These are phyloP conservation scores for Agrochola lychnidis DNA, from an alignment of 2,888 invertebrate species.

Conservation along the genomic window DNA sequence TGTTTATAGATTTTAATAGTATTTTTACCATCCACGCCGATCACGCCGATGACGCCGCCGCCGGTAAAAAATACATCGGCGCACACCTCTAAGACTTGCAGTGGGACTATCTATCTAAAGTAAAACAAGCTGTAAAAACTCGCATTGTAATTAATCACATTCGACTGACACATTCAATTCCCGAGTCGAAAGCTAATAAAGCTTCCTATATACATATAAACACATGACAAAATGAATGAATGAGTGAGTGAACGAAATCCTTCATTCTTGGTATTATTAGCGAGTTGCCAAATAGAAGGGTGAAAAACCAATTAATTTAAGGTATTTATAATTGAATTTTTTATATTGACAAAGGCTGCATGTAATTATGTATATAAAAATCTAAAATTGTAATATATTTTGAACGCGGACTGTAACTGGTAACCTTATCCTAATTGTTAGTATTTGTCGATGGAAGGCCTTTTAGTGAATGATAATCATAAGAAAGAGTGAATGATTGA, in stretches of 20 bases:
- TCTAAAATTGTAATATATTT: constrained; percentile 36
- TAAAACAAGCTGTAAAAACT: neutral
- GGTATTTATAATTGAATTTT: constrained; percentile 6
- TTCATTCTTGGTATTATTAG: constrained; percentile 35
- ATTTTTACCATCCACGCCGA: no score
- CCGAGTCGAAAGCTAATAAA: neutral
- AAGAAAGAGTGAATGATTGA: constrained; percentile 7
- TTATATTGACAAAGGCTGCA: constrained; percentile 19
- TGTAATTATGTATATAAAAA: constrained; percentile 33
- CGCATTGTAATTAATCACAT: neutral
- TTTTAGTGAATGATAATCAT: constrained; percentile 19
- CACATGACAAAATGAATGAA: constrained; percentile 45
- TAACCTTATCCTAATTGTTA: constrained; percentile 4
- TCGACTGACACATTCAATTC: constrained; percentile 16
- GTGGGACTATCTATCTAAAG: neutral
- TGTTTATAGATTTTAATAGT: no score
- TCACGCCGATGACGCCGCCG: no score
- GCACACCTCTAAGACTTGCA: neutral
- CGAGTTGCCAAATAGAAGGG: constrained; percentile 8
- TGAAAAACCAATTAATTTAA: constrained; percentile 17
- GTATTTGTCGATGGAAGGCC: constrained; percentile 5
- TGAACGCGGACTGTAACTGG: constrained; percentile 7
- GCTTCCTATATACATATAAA: constrained; percentile 4
- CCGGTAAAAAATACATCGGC: no score
- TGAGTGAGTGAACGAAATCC: constrained; percentile 28